phyloP scores from a whole-genome alignment of 2,797 vertebrate genomes.

The Mionectes olivaceus region DNA sequence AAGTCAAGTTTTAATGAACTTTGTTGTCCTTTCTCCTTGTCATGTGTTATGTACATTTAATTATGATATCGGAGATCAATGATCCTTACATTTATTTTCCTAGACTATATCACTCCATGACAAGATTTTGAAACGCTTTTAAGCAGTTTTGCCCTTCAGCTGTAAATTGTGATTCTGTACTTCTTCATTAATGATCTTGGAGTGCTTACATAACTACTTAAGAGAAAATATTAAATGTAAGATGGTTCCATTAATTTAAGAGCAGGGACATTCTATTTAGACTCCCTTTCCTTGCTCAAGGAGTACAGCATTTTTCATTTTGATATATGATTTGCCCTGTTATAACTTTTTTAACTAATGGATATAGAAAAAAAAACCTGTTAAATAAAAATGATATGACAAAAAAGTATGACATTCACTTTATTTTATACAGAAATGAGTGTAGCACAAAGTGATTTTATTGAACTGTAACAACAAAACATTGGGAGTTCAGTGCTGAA shows the following conservation, averaged over 20 bases:
- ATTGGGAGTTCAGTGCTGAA: conserved; percentile 20
- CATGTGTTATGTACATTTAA: conserved; percentile 37
- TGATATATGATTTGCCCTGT: conserved; percentile 70
- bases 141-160: conserved; percentile 50
- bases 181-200: conserved; percentile 61
- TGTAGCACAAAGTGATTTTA: conserved; percentile 44
- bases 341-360: conserved; percentile 76
- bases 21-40: conserved; percentile 41
- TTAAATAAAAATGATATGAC: conserved; percentile 77
- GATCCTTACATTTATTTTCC: conserved; percentile 58
- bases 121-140: conserved; percentile 30
- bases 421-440: conserved; percentile 69
- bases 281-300: conserved; percentile 57
- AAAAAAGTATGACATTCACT: conserved; percentile 74
- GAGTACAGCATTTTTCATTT: conserved; percentile 71
- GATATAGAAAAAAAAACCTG: conserved; percentile 34
- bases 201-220: conserved; percentile 64
- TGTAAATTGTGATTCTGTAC: conserved; percentile 51
- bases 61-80: conserved; percentile 24
- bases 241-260: conserved; percentile 70
- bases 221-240: conserved; percentile 66
- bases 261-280: conserved; percentile 61
- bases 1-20: conserved; percentile 44
- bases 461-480: conserved; percentile 39
- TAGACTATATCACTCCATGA: not conserved